Evolutionary conservation across 2,888 invertebrate species (phyloP), one percentile per base, ranked within the genome.

Genomic region (Pyrrhosoma nymphula): DNA sequence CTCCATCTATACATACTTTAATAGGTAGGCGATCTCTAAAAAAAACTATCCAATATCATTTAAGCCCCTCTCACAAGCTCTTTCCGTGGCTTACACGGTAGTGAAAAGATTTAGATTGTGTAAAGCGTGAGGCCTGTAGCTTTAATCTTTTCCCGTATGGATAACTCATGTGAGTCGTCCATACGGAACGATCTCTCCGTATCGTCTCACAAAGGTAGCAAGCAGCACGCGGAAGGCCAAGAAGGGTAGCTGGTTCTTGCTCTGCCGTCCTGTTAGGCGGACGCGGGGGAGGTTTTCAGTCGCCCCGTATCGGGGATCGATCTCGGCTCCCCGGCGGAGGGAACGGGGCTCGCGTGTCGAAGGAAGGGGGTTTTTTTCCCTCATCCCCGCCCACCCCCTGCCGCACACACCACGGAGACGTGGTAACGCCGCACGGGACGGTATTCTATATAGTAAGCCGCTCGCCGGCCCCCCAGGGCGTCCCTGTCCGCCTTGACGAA

Each of bases 301-400:
- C n/a, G 88, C 18, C 60, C 23, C 35, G 39, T 18, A 47, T 39
- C 39, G 39, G 88, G 88, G 47, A 12, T 39, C 88, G 88, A 88
- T 39, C 39, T 88, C 88, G 88, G 88, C 30, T 88, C 16, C 88
- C 39, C 88, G 35, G 88, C 88, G 88, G 88, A 88, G 30, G 82
- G 16, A 35, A 30, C 82, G 26, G 47, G 23, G 88, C 69, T 8
- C 23, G 88, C 39, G 88, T 8, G 8, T 10, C n/a, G 88, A 26
- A 3, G 47, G 35, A 23, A 3, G 47, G 35, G 8, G 35, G 20
- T 0, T 12, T 16, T 16, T 39, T 16, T 23, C 35, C 39, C 39
- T 88, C 47, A 8, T 47, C 47, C 47, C 47, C 47, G 47, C 47
- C 47, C 47, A 47, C 47, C 47, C 47, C 35, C 35, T 0, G 8